Base-by-base conservation (phyloP, 2,113 vertebrate species). In the Semnornis frantzii region DNA sequence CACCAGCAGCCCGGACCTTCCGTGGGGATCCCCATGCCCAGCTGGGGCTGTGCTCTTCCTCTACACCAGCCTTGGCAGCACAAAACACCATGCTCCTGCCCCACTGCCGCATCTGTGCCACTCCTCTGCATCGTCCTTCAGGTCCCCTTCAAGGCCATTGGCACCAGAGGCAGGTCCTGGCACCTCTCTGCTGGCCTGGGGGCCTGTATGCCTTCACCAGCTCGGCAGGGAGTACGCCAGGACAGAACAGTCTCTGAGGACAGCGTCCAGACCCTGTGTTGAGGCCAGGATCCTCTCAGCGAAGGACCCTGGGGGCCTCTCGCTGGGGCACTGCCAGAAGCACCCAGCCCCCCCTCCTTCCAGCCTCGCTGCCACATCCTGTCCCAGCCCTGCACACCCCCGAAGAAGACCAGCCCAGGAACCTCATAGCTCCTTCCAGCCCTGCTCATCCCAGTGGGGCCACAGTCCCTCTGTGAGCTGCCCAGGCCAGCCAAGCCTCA, bases 231-330 rank as follows among this genome's bases (percentile, higher is more conserved):
- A 84, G 21, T 34, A 66, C 4, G 0, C 28, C 79, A 62, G 79
- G 76, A 80, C 87, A 87, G 87, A 31, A 7, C 4, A 27, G 30
- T 13, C 68, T 73, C 16, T 1, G 8, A 44, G 85, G 64, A 94
- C 85, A 88, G 91, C 39, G 69, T 66, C 94, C 85, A 89, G 80
- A 85, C 34, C 21, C 46, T 59, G 31, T 1, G 16, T 76, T 69
- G 86, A n/a, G 72, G 80, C 57, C 83, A 71, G 86, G 70, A 80
- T 86, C 57, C 80, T 55, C 72, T 50, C 86, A 90, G 94, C 88
- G 44, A 92, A 80, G 54, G 77, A 94, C 58, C 27, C 58, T 30
- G 34, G 24, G 59, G 66, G 76, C 80, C 92, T 85, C 92, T 80
- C 33, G 25, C 78, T 82, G 79, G 63, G 82, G 64, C 79, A 73